phyloP scores from a whole-genome alignment of 2,113 vertebrate genomes.

The Sturnus vulgaris region DNA sequence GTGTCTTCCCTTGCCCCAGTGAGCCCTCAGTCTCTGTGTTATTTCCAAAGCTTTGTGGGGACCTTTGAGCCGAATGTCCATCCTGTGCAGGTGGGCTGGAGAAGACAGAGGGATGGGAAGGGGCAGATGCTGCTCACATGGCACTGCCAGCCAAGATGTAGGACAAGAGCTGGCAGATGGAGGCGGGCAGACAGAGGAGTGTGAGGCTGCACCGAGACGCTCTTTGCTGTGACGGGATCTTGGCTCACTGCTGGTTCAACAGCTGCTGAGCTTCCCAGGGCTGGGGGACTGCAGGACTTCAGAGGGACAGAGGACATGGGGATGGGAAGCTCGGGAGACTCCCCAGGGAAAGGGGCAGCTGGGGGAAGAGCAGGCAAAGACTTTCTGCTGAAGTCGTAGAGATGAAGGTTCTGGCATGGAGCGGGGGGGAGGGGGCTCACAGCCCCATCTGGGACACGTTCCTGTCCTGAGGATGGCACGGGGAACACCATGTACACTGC shows the following conservation, averaged over 20 bases:
- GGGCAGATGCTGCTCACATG: accelerated
- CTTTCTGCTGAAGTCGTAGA: background rate
- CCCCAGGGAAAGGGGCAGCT: background rate
- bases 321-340: background rate
- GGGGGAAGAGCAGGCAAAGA: background rate
- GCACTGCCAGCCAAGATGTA: background rate
- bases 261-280: background rate
- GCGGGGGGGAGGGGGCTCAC: background rate
- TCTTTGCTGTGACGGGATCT: background rate
- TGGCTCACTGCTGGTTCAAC: conserved; percentile 1
- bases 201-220: accelerated
- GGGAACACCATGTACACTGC: accelerated
- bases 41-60: background rate
- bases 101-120: background rate
- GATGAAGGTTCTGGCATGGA: background rate
- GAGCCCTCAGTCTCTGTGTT: background rate
- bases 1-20: accelerated
- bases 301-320: background rate
- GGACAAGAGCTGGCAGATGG: conserved; percentile 27
- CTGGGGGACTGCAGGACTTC: background rate
- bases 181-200: background rate
- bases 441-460: accelerated
- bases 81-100: background rate
- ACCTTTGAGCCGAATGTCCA: background rate
- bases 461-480: accelerated